Evolutionary conservation across 2,113 vertebrate genomes (phyloP), one percentile per base, ranked within the genome.

Genomic region (Forbesichthys papilliferus): DNA sequence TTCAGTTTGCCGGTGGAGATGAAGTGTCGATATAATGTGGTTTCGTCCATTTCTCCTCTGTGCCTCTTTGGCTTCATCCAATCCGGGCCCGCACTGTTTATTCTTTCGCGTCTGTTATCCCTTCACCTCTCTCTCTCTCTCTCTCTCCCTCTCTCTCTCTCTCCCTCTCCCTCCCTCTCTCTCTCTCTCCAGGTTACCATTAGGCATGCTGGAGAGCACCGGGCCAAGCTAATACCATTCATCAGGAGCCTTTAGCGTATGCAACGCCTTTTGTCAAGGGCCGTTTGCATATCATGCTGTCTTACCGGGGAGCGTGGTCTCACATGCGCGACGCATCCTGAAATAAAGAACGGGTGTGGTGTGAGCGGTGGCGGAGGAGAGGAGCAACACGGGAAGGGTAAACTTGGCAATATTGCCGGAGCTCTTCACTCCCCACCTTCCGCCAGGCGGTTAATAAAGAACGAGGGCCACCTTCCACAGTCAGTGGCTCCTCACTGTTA

Each of bases 241-340:
- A 90, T 84, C 59, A 73, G 76, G 73, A 74, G 0, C 71, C 68
- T 83, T 89, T 87, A 90, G 80, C 81, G 84, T 88, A 88, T 83
- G 73, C 82, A 91, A 86, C 67, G 78, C 83, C 77, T 76, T 79
- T 83, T 91, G 83, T 89, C 82, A 77, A 68, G 69, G 78, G 76
- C 71, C 13, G 73, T 89, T 92, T 88, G 79, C 82, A 87, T 87
- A 81, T 66, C 58, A 74, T 82, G 84, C 79, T 80, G 81, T 90
- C 87, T 89, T 86, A 61, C 48, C n/a, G 27, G 11, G 60, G 52
- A 63, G 57, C 70, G 48, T 61, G 54, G 64, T 67, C 67, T 79
- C 59, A 48, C 5, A 51, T 11, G 13, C 55, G 78, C 3, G 48
- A 64, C 66, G 75, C 66, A 77, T 77, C 56, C 68, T 75, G 10